Evolutionary conservation across 2,113 vertebrate species (phyloP).

Genomic region (Gobio gobio): DNA sequence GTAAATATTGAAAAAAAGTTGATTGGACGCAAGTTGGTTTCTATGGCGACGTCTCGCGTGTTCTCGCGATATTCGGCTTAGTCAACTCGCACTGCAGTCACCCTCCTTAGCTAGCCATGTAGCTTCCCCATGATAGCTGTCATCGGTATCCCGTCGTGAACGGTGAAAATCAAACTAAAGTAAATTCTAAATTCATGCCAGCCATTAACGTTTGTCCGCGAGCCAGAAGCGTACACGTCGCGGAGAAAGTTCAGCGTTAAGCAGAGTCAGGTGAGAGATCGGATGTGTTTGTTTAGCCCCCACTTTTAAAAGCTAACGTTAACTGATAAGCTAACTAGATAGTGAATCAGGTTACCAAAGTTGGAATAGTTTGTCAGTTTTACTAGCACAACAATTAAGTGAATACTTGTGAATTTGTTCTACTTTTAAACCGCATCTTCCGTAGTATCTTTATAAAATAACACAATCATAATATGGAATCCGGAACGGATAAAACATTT

Average conservation of each 20-base stretch:
- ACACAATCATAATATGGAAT: neutral
- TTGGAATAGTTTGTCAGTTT: neutral
- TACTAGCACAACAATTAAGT: neutral
- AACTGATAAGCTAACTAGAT: conserved; percentile 8
- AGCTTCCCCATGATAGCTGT: neutral
- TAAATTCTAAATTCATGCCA: neutral
- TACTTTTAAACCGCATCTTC: neutral
- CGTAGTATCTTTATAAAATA: neutral
- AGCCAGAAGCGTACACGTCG: neutral
- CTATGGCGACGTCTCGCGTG: conserved; percentile 1
- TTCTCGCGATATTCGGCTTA: conserved; percentile 19
- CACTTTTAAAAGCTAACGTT: conserved; percentile 18
- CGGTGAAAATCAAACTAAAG: neutral
- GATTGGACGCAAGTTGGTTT: conserved; percentile 14
- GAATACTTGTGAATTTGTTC: neutral
- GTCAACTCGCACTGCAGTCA: neutral
- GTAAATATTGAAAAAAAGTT: neutral
- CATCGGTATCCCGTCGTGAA: neutral
- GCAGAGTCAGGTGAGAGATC: neutral
- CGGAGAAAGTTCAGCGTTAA: neutral
- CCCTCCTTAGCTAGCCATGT: neutral
- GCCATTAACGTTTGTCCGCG: neutral
- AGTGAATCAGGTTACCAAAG: neutral
- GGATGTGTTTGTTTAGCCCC: neutral
- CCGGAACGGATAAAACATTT: neutral